Conservation (phyloP, 2,113 vertebrate species). For the Mola mola region DNA sequence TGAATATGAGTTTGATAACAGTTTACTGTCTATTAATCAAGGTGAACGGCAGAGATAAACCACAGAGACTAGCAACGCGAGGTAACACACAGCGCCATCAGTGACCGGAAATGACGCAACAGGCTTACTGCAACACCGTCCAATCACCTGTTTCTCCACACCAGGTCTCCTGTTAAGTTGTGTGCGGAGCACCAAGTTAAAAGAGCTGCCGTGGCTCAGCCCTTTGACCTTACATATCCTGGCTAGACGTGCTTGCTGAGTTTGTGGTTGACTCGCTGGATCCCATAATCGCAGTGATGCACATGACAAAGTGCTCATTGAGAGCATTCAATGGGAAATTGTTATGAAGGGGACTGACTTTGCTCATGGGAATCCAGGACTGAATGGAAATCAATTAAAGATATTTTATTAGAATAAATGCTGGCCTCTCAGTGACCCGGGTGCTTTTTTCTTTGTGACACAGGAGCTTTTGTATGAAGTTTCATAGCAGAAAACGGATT, state of each 20-base stretch:
- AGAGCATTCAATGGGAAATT: constrained; percentile 61
- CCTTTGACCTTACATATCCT: constrained; percentile 60
- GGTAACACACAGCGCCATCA: too few species aligned
- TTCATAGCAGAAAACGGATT: constrained; percentile 14
- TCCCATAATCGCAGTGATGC: constrained; percentile 57
- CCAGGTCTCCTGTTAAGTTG: constrained; percentile 33
- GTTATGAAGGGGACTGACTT: constrained; percentile 48
- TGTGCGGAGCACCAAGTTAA: constrained; percentile 12
- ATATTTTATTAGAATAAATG: constrained; percentile 70
- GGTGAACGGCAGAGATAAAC: too few species aligned
- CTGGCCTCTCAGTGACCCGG: constrained; percentile 68
- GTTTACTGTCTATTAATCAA: too few species aligned
- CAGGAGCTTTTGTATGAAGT: constrained; percentile 37
- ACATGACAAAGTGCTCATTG: constrained; percentile 76
- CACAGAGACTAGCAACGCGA: too few species aligned
- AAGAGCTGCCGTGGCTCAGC: constrained; percentile 50
- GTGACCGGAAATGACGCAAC: too few species aligned
- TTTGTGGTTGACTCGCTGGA: constrained; percentile 60
- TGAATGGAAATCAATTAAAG: constrained; percentile 65
- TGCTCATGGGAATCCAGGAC: constrained; percentile 63
- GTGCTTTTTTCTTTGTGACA: constrained; percentile 37
- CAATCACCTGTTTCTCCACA: too few species aligned
- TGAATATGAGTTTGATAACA: too few species aligned
- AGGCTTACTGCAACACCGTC: too few species aligned
- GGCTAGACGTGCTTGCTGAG: constrained; percentile 48